Evolutionary conservation across 2,113 vertebrate genomes (phyloP).

Genomic region (Colistium nudipinnis): DNA sequence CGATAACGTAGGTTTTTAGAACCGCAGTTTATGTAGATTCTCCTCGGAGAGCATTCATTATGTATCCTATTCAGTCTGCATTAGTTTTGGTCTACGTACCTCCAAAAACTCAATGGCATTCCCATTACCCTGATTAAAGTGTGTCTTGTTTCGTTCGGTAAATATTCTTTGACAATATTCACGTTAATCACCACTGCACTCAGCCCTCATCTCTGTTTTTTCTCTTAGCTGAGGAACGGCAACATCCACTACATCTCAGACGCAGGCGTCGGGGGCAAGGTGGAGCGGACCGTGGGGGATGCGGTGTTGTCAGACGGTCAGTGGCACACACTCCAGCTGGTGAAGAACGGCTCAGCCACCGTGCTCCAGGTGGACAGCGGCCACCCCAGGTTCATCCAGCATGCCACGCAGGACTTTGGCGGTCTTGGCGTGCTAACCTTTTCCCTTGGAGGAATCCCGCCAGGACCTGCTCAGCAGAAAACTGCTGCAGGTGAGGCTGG

Average conservation of each 20-base stretch:
- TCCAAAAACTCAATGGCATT: too few species aligned
- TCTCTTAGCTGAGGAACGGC: conserved; percentile 89
- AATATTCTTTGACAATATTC: too few species aligned
- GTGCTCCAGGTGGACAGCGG: conserved; percentile 82
- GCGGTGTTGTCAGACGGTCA: conserved; percentile 87
- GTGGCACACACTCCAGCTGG: conserved; percentile 90
- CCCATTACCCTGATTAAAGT: too few species aligned
- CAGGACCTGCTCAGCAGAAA: conserved; percentile 83
- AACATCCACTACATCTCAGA: conserved; percentile 93
- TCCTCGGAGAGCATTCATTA: background rate
- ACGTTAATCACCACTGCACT: background rate
- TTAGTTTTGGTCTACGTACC: too few species aligned
- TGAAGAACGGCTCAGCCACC: conserved; percentile 88
- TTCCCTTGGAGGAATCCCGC: conserved; percentile 91
- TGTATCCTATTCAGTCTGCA: background rate
- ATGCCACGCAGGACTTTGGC: conserved; percentile 92
- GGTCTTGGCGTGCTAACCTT: conserved; percentile 88
- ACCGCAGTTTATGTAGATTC: conserved; percentile 23
- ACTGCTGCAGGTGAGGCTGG: conserved; percentile 82
- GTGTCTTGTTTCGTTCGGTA: background rate
- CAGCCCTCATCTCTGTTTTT: background rate
- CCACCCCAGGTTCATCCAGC: conserved; percentile 83
- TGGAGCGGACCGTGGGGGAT: conserved; percentile 90
- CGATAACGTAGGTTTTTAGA: conserved; percentile 15
- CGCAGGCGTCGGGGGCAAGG: conserved; percentile 91